Conservation (phyloP, 2,797 vertebrate species). For the Gobionotothen gibberifrons region DNA sequence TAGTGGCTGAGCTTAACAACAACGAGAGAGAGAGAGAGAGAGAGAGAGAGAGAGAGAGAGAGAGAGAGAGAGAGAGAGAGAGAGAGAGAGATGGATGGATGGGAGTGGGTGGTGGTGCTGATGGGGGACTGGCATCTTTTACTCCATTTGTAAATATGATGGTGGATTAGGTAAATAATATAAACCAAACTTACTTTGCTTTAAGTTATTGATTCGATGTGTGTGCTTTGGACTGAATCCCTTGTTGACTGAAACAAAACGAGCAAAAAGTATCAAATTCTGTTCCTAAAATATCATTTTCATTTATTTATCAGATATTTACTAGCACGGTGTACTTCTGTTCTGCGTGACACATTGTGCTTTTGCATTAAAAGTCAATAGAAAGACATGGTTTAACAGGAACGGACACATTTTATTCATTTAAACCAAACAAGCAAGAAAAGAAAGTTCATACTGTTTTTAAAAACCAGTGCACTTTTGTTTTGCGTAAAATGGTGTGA, state of each 20-base stretch:
- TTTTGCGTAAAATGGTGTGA: background rate
- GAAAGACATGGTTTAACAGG: too few species aligned
- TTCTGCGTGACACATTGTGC: background rate
- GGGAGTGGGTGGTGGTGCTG: background rate
- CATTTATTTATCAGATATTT: background rate
- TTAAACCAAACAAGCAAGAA: too few species aligned
- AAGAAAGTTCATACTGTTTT: too few species aligned
- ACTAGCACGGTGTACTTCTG: background rate
- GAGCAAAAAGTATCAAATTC: too few species aligned
- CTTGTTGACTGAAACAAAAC: too few species aligned
- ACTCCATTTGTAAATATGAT: background rate
- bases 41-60: background rate
- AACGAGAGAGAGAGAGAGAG: constrained; percentile 6
- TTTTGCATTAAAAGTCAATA: background rate
- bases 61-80: background rate
- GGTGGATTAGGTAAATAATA: too few species aligned
- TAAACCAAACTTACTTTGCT: too few species aligned
- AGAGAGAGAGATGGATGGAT: background rate
- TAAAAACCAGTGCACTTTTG: too few species aligned
- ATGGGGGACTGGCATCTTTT: background rate
- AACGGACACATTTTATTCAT: too few species aligned
- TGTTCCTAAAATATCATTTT: too few species aligned
- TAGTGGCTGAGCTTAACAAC: constrained; percentile 72
- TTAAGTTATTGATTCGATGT: background rate
- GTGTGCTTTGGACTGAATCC: too few species aligned